Evolutionary conservation across 2,888 invertebrate genomes (phyloP).

Genomic region (Halocaridina rubra): DNA sequence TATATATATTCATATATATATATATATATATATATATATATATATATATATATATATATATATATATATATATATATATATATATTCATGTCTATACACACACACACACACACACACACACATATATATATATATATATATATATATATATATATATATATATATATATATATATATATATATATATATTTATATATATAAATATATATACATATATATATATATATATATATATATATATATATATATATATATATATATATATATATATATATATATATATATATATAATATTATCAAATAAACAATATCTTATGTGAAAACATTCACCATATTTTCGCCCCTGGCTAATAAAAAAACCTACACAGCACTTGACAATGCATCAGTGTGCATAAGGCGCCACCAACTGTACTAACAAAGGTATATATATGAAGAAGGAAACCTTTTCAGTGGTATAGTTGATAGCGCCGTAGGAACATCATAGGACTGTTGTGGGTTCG

Average conservation of each 20-base stretch:
- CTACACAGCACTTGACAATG: no score
- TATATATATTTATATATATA: background rate
- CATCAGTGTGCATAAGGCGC: no score
- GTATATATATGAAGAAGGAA: no score
- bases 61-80: background rate
- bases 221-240: constrained; percentile 2
- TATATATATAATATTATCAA: background rate
- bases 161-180: background rate
- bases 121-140: background rate
- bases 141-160: background rate
- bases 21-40: background rate
- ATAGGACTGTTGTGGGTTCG: no score
- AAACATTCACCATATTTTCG: no score
- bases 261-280: constrained; percentile 3
- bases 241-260: background rate
- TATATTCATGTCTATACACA: background rate
- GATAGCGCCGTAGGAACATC: no score
- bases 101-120: background rate
- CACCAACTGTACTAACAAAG: no score
- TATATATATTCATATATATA: background rate
- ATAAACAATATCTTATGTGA: no score
- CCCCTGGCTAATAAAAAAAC: no score
- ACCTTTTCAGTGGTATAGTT: no score
- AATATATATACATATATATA: background rate
- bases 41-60: background rate